Evolutionary conservation across 1,140 invertebrate species (phyloP).

Genomic region (Cotesia chilonis): DNA sequence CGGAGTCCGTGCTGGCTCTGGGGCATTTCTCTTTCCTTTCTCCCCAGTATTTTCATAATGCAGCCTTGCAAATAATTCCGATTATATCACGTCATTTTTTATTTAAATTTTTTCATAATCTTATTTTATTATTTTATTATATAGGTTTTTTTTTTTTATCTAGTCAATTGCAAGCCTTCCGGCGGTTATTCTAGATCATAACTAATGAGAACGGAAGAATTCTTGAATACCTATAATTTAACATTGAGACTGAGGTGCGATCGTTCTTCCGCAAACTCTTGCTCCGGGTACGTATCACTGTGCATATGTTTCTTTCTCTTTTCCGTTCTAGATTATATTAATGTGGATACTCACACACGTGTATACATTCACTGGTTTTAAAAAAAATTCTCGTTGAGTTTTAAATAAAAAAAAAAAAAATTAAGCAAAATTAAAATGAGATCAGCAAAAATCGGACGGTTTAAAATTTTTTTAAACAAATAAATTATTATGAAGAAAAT

Average conservation of each 20-base stretch:
- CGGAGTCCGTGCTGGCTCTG: conserved; percentile 33
- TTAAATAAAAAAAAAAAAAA: no score
- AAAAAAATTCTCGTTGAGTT: no score
- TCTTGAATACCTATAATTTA: conserved; percentile 38
- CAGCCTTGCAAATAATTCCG: conserved; percentile 36
- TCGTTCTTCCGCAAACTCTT: conserved; percentile 20
- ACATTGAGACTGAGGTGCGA: conserved; percentile 18
- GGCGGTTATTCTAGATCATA: conserved; percentile 36
- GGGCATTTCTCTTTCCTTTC: conserved; percentile 26
- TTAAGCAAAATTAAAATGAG: no score
- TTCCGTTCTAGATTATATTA: conserved; percentile 10
- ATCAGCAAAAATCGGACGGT: no score
- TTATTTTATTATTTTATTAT: no score
- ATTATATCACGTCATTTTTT: conserved; percentile 28
- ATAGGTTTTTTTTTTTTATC: background rate
- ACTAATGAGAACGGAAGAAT: conserved; percentile 37
- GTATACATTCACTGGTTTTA: no score
- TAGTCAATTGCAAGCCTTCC: conserved; percentile 24
- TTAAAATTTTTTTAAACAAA: no score
- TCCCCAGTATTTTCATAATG: conserved; percentile 32
- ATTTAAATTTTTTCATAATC: no score
- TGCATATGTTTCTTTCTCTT: conserved; percentile 7
- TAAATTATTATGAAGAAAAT: no score
- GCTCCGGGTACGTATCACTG: conserved; percentile 19
- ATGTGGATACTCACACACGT: no score